Percentiles rank a stretch among this genome's conserved stretches.
phyloP scores from a whole-genome alignment of 2,113 vertebrate genomes.

The Saguinus midas region DNA sequence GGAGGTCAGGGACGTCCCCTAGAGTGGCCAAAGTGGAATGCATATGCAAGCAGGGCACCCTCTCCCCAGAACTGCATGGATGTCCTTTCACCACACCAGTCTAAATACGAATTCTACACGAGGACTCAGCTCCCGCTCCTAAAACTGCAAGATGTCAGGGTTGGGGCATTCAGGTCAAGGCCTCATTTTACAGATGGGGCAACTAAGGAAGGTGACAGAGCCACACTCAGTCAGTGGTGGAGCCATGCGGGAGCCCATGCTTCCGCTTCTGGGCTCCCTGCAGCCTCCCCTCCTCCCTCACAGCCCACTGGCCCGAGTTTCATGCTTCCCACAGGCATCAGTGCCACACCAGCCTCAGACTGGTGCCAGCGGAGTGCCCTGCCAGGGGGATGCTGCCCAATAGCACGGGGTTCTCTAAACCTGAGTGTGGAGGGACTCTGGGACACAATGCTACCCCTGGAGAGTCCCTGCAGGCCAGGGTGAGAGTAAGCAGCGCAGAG shows the following conservation, averaged over 20 bases:
- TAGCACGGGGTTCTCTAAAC: not conserved
- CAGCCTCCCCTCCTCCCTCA: accelerated
- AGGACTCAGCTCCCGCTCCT: not conserved
- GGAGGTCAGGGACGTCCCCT: not conserved
- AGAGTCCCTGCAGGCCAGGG: not conserved
- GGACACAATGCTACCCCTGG: not conserved
- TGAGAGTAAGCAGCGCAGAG: not conserved
- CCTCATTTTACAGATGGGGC: not conserved
- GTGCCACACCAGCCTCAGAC: not conserved
- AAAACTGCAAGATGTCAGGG: not conserved
- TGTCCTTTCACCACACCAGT: not conserved
- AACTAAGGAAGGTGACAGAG: not conserved
- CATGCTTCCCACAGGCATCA: not conserved
- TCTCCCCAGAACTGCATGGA: not conserved
- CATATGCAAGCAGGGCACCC: accelerated
- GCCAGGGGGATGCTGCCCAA: no score
- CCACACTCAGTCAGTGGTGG: not conserved
- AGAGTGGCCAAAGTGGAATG: not conserved
- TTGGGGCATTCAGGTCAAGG: not conserved
- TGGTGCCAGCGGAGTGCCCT: not conserved
- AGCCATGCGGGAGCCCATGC: accelerated
- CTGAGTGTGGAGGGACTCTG: accelerated
- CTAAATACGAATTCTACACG: not conserved
- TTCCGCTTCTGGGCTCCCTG: accelerated
- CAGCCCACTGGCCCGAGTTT: not conserved